Conservation (phyloP, 2,113 vertebrate genomes). For the Orycteropus afer region DNA sequence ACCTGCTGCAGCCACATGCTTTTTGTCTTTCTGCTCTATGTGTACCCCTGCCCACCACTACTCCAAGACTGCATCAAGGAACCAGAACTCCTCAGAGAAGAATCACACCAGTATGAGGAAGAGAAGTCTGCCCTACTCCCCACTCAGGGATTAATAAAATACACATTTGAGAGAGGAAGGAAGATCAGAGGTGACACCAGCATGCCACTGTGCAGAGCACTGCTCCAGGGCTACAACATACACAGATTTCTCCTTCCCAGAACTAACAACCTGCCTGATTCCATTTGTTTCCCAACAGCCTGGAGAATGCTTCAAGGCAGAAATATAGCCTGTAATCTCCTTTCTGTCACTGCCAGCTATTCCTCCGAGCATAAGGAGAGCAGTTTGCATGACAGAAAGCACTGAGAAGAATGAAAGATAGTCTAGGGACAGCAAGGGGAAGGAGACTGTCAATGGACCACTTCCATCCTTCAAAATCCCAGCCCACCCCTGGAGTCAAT, state of each 20-base stretch:
- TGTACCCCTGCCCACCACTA: accelerated
- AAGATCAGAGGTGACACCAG: neutral
- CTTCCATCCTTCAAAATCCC: accelerated
- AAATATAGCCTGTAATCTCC: conserved; percentile 67
- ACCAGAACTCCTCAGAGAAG: neutral
- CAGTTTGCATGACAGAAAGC: neutral
- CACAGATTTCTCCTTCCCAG: neutral
- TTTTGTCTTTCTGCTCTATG: neutral
- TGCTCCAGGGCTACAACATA: neutral
- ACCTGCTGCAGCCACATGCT: neutral
- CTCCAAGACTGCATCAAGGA: accelerated
- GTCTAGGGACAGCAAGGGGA: neutral
- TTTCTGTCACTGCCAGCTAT: conserved; percentile 47
- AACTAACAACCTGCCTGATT: neutral
- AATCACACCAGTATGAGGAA: neutral
- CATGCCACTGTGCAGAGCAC: accelerated
- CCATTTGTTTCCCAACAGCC: conserved; percentile 47
- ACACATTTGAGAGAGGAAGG: neutral
- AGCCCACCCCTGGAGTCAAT: neutral
- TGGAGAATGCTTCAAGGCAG: conserved; percentile 66
- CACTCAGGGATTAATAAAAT: conserved; percentile 35
- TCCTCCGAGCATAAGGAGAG: conserved; percentile 42
- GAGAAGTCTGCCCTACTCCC: neutral
- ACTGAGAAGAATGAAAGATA: neutral
- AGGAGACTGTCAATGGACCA: neutral